Conservation (phyloP, 2,888 invertebrate genomes). For the Melikaiella ostensackeni region DNA sequence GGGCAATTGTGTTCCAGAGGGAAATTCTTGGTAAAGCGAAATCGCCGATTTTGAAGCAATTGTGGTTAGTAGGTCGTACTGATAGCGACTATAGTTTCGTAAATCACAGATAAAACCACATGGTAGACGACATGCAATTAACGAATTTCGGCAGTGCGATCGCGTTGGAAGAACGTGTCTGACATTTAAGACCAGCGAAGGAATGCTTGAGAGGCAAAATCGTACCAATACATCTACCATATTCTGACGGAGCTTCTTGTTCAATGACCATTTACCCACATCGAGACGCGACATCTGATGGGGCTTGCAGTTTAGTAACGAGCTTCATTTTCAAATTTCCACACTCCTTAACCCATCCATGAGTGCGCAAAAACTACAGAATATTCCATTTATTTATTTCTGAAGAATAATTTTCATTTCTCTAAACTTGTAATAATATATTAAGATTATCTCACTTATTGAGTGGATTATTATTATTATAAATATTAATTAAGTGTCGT, state of each 20-base stretch:
- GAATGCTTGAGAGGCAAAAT: slow-evolving; percentile 3
- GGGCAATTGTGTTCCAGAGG: neutral
- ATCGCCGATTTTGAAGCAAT: slow-evolving; percentile 16
- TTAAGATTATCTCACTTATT: too few species aligned
- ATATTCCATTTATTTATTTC: too few species aligned
- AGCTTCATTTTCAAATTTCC: neutral
- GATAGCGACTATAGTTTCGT: slow-evolving; percentile 21
- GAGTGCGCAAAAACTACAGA: too few species aligned
- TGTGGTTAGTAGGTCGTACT: slow-evolving; percentile 19
- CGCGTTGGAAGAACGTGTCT: slow-evolving; percentile 31
- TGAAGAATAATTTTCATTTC: too few species aligned
- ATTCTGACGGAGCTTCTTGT: neutral
- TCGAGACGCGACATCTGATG: slow-evolving; percentile 1
- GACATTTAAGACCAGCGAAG: slow-evolving; percentile 8
- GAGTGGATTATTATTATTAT: too few species aligned
- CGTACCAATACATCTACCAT: neutral
- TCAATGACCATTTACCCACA: slow-evolving; percentile 5
- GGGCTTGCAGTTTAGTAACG: neutral
- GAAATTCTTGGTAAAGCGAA: slow-evolving; percentile 16
- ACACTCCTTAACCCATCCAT: neutral
- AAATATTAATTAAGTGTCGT: too few species aligned
- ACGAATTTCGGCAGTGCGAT: slow-evolving; percentile 26
- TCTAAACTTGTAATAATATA: too few species aligned
- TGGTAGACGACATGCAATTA: slow-evolving; percentile 22
- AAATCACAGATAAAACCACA: slow-evolving; percentile 11